Percentiles rank a stretch among this genome's conserved stretches.
These are phyloP conservation scores for Pristionchus exspectatus DNA, from an alignment of 2,888 invertebrate genomes.

Conservation along the genomic window DNA sequence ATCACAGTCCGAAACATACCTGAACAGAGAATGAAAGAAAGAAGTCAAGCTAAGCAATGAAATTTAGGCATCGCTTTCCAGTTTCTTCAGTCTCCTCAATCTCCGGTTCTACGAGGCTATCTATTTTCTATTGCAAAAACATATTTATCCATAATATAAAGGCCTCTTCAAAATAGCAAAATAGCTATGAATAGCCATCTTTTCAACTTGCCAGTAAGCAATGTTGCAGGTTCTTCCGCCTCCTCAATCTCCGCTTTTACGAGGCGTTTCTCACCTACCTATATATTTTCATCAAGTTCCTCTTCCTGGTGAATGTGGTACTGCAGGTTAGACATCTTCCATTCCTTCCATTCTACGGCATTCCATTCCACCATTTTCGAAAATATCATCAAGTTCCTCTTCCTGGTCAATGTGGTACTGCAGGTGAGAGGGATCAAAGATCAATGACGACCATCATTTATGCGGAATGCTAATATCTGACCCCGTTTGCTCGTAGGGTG, in stretches of 20 bases:
- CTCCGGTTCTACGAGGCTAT: constrained; percentile 78
- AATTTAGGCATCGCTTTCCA: constrained; percentile 6
- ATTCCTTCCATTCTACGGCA: too few relatives aligned
- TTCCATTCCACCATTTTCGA: constrained; percentile 76
- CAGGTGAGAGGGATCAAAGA: constrained; percentile 63
- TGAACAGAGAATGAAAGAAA: not conserved
- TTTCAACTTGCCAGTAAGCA: too few relatives aligned
- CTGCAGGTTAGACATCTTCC: constrained; percentile 63
- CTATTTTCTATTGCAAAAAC: too few relatives aligned
- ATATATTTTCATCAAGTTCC: constrained; percentile 75
- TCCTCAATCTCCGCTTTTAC: constrained; percentile 77
- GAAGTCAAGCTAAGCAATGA: too few relatives aligned
- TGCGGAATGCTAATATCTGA: too few relatives aligned
- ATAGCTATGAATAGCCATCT: too few relatives aligned
- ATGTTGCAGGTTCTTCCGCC: too few relatives aligned
- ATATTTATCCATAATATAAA: constrained; percentile 65
- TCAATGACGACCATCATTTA: not conserved
- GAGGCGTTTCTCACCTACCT: constrained; percentile 77
- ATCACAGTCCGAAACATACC: too few relatives aligned
- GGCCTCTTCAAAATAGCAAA: constrained; percentile 72
- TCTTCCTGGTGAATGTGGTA: constrained; percentile 76
- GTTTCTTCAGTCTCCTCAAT: constrained; percentile 74
- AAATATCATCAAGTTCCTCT: constrained; percentile 75
- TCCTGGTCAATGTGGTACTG: constrained; percentile 73
- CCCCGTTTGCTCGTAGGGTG: too few relatives aligned